Base-by-base conservation (phyloP, 1,140 invertebrate genomes). In the Calliopsis andreniformis region DNA sequence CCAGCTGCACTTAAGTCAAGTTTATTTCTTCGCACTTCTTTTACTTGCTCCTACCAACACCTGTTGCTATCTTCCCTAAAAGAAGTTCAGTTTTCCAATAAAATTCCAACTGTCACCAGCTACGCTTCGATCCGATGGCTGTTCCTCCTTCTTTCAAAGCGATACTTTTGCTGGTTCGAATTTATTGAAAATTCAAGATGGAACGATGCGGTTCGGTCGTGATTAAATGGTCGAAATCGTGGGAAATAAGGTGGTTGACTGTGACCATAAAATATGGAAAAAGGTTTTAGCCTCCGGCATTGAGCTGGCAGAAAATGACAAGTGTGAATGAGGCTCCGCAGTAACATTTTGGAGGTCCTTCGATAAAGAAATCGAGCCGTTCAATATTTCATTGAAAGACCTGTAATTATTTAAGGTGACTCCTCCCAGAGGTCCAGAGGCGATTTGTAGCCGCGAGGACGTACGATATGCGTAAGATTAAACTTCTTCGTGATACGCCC, bases 11-110 rank as follows among this genome's bases (percentile, higher is more conserved):
- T 45, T 56, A n/a, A 30, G 23, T 68, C 39, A 68, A 49, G 59
- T 68, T 43, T 30, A 3, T 64, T 49, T 61, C 39, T 20, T 39
- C 45, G 32, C 73, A 56, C 35, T 76, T 42, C 61, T n/a, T n/a
- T n/a, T 18, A 28, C 35, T 32, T 72, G 18, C 42, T 53, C 45
- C 56, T 43, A 43, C 76, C 76, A 64, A 66, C 76, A 78, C 76
- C 76, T 78, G 76, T 78, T 78, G 76, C 70, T 72, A 16, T 12
- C 51, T 53, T 47, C n/a, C 28, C 25, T 62, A 30, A 30, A 78
- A 73, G 76, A 78, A 78, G 76, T 78, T 43, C 51, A 35, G 25
- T 66, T 66, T 66, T 49, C 59, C 76, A 30, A 78, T 78, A 78
- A 73, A 72, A 78, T 69, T 61, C 43, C 64, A 53, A 69, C 73